Evolutionary conservation across 92 coral and sea anemone genomes (phyloP), one percentile per base, ranked within the genome.

Genomic region (Palythoa grandis): DNA sequence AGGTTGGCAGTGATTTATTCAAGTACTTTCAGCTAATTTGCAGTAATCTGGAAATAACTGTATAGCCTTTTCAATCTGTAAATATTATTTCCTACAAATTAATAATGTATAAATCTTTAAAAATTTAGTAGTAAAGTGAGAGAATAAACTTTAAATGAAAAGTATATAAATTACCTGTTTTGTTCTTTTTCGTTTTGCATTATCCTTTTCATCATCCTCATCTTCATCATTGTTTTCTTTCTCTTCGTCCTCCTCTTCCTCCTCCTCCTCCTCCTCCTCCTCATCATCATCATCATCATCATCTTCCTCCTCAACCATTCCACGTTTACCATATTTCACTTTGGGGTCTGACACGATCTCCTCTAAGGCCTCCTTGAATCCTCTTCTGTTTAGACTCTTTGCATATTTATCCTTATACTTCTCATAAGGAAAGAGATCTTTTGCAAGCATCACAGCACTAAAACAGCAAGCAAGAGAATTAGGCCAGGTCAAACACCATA

Each of bases 381-480:
- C 96, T 35, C 88, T 76, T 76, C 98, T 86, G 25, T 70, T 89
- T 37, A 77, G 70, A 56, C 65, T 66, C 39, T 89, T 89, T 4
- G 88, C 88, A 87, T 72, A 97, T 69, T 93, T 97, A 1, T 86
- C 76, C 80, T 95, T 97, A 88, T 93, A 77, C 20, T 94, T 91
- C 75, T 93, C 94, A 83, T 97, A 97, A 0, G 93, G 95, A 86
- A 88, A 97, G 11, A 97, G 88, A 86, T 97, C 99, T 83, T 89
- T 94, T 14, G 93, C 91, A 61, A 77, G 97, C 99, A 97, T 97
- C 65, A 97, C 91, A 15, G 99, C 99, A 72, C 99, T 97, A 65
- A 70, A 82, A 15, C 24, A 82, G 10, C 56, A 29, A 23, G 16
- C 48, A 29, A 19, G 29, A 12, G 61, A 43, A 8, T 43, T 5